Percentiles rank a stretch among this genome's conserved stretches.
These are phyloP conservation scores for Tachuris rubrigastra DNA, from an alignment of 2,113 vertebrate genomes.

Conservation along the genomic window DNA sequence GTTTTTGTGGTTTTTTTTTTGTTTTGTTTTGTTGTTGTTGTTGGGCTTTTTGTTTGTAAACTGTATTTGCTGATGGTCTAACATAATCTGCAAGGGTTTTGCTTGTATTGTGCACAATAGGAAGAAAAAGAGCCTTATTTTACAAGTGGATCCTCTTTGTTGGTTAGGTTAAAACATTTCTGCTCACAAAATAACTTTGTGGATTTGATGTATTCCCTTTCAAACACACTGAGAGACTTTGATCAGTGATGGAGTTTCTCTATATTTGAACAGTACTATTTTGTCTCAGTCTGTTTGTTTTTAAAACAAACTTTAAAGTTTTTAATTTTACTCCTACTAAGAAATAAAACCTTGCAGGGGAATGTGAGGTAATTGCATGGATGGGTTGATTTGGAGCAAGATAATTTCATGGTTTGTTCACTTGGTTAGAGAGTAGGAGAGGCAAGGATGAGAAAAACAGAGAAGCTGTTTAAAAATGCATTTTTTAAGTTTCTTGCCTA, in stretches of 20 bases:
- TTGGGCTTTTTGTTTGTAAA: background rate
- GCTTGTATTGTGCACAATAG: background rate
- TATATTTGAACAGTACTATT: background rate
- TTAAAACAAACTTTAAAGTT: background rate
- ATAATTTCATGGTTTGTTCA: constrained; percentile 64
- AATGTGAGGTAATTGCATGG: constrained; percentile 46
- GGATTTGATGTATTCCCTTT: background rate
- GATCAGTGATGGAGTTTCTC: background rate
- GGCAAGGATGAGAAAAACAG: background rate
- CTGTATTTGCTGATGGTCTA: background rate
- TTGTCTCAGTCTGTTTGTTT: background rate
- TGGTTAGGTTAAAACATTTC: background rate
- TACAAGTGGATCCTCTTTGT: background rate
- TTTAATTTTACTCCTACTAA: constrained; percentile 35
- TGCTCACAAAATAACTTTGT: background rate
- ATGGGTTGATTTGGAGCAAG: constrained; percentile 46
- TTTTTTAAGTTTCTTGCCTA: background rate
- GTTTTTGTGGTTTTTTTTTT: background rate
- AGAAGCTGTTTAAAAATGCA: constrained; percentile 1
- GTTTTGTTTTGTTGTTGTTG: background rate
- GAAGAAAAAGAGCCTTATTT: background rate
- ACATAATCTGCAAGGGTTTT: background rate
- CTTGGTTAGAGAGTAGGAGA: constrained; percentile 21
- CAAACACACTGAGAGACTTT: background rate
- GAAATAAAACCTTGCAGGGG: constrained; percentile 24